These are phyloP conservation scores for Axinella damicornis DNA, from an alignment of 37 sponge, comb jelly and placozoan genomes.

Conservation along the genomic window DNA sequence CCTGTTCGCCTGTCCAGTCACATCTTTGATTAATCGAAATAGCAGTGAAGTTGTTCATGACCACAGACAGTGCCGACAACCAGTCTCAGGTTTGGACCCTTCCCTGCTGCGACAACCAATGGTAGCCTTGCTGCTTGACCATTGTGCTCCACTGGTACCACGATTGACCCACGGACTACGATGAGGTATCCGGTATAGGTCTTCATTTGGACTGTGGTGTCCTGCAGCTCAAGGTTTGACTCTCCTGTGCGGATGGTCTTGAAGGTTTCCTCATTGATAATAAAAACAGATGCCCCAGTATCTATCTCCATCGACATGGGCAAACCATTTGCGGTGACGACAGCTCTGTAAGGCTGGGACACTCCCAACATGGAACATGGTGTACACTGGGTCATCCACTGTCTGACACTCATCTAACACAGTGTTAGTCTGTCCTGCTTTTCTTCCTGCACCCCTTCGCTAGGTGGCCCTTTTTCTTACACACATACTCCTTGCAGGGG, in stretches of 20 bases:
- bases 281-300: conserved; percentile 23
- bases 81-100: no score
- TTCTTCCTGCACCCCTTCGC: conserved; percentile 5
- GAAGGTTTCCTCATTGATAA: background rate
- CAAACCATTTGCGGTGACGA: background rate
- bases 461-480: conserved; percentile 13
- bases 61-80: no score
- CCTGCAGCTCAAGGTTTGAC: background rate
- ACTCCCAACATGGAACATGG: no score
- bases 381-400: background rate
- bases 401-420: no score
- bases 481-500: background rate
- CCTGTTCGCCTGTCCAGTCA: no score
- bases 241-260: background rate
- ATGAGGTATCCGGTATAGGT: background rate
- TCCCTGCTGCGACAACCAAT: no score
- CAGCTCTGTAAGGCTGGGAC: background rate
- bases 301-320: conserved; percentile 24
- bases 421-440: no score
- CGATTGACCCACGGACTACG: background rate
- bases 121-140: no score
- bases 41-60: no score
- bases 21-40: no score
- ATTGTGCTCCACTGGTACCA: no score
- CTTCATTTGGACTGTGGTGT: background rate